Base-by-base conservation (phyloP, 2,113 vertebrate species). In the Xerus inauris region DNA sequence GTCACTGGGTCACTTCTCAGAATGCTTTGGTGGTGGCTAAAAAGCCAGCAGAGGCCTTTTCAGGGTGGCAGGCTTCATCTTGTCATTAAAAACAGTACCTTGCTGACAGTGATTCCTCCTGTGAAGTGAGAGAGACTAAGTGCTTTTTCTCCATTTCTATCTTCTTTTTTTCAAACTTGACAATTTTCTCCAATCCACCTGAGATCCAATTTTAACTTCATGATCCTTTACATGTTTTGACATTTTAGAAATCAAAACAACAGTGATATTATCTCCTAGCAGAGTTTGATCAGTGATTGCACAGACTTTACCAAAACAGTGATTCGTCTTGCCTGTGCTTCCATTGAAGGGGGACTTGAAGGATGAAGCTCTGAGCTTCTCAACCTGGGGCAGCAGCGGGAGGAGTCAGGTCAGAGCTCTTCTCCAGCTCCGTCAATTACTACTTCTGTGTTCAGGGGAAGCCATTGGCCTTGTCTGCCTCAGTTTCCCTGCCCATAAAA, bases 161-260 rank as follows among this genome's bases (percentile, higher is more conserved):
- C 59, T 54, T 57, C 40, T 69, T 62, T 84, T 87, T 75, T 59
- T 40, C 38, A 87, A 89, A 91, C 2, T 47, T 82, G 72, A 91
- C 85, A 90, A 32, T 94, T 92, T 96, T 73, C 65, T 95, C 76
- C 87, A 90, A 17, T 87, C 62, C 83, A 95, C 59, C 59, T 4
- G 80, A 88, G 84, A 96, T 95, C 96, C 86, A 95, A 96, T 96
- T 96, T 95, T 96, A 96, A 97, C 92, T 47, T 89, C 90, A 51
- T 86, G 91, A 87, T 91, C 49, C 72, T 94, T 90, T 95, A 72
- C 67, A 45, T 97, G 85, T 97, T 98, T 96, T 97, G 96, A 83
- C 85, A 97, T 75, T 62, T 95, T 94, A 94, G 73, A 97, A 84
- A 96, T 97, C 95, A 87, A 97, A 95, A 95, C 73, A 82, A 92